Base-by-base conservation (phyloP, 1,140 invertebrate species). In the Sinonovacula constricta region DNA sequence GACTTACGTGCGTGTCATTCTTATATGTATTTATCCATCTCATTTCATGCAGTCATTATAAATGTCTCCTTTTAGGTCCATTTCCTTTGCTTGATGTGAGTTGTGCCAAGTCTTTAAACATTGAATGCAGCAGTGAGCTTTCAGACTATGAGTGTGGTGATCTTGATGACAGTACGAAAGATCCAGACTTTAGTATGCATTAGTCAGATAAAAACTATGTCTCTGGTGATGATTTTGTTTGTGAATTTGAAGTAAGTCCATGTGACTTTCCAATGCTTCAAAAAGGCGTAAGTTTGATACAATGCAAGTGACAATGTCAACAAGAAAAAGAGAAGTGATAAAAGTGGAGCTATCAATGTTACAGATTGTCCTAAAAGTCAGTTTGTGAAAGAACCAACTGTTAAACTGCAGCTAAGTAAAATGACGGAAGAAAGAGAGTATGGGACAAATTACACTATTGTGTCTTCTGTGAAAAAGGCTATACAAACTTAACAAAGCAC, bases 371-470 rank as follows among this genome's bases (percentile, higher is more conserved):
- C n/a, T n/a, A n/a, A n/a, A n/a, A n/a, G n/a, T n/a, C n/a, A n/a
- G n/a, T n/a, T n/a, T n/a, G n/a, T n/a, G n/a, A n/a, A n/a, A 26
- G 28, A 34, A 49, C 2, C 24, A n/a, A n/a, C n/a, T n/a, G 28
- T 49, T 3, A 67, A 67, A 26, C 28, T 67, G 45, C 63, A 67
- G 39, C 36, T 28, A 45, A 26, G 3, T 51, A 31, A 15, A 74
- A 74, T 31, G 71, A 67, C 30, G n/a, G 28, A 31, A 31, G 65
- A 14, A 68, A 69, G 10, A 65, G 66, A 71, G 31, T 57, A n/a
- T 81, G 79, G 79, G 79, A 81, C 49, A 81, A 81, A 51, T 26
- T 54, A 36, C 79, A 81, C 36, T 70, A 56, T 30, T 81, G 72
- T 57, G 24, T 76, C 26, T 81, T 54, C 45, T 81, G 79, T 72